A percentile compares a stretch with the other conserved stretches of the same genome.
These are phyloP conservation scores for Cacoxenus indagator DNA, from an alignment of 2,888 invertebrate species.

Conservation along the genomic window DNA sequence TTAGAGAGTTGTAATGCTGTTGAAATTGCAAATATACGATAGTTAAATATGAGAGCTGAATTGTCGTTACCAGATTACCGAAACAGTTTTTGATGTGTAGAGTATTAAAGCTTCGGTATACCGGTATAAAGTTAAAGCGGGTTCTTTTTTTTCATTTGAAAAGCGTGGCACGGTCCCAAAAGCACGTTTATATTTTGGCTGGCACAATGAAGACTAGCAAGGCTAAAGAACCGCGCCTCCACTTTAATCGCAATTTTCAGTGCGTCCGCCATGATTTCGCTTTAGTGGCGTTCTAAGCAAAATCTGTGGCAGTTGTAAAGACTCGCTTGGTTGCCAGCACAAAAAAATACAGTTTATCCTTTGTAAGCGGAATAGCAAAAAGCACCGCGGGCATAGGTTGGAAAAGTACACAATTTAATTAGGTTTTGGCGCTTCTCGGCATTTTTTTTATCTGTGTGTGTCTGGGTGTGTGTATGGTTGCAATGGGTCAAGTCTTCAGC, in stretches of 20 bases:
- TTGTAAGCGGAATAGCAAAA: not conserved
- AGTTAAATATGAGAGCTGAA: no score
- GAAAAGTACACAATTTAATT: slow-evolving; percentile 15
- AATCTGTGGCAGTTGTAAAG: not conserved
- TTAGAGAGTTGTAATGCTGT: no score
- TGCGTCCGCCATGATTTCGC: not conserved
- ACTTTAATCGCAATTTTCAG: not conserved
- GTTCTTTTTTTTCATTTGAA: no score
- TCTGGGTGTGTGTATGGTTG: not conserved
- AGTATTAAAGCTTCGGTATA: no score
- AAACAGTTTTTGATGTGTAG: no score
- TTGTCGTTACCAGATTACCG: no score
- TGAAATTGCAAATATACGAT: no score
- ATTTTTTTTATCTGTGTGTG: not conserved
- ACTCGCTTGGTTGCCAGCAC: not conserved
- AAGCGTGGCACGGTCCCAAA: not conserved
- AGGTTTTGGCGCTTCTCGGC: not conserved
- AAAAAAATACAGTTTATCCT: not conserved
- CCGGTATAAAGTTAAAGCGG: no score
- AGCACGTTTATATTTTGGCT: not conserved
- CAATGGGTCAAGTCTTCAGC: not conserved
- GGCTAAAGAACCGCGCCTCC: not conserved
- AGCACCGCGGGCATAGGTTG: not conserved
- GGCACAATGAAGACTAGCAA: not conserved
- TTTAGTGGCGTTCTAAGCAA: not conserved